phyloP scores from a whole-genome alignment of 2,888 invertebrate species.

The Protonemura montana region DNA sequence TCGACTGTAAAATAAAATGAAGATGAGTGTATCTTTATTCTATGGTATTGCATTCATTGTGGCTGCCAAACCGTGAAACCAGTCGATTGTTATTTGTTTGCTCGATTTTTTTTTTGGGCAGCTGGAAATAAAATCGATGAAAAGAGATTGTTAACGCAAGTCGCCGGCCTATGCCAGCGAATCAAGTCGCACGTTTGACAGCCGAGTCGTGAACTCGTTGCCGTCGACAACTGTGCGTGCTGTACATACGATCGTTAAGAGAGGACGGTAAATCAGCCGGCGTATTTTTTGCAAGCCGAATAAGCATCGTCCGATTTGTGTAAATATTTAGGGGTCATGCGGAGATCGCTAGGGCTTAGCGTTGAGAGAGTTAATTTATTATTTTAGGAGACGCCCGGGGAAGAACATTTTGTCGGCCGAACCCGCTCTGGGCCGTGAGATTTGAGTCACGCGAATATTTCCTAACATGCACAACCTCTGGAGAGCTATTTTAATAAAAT shows the following conservation, averaged over 20 bases:
- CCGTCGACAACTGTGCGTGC: background rate
- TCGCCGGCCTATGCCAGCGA: no score
- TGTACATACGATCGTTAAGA: background rate
- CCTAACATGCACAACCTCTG: constrained; percentile 7
- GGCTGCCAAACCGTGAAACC: no score
- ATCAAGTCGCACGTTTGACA: no score
- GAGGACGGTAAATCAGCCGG: background rate
- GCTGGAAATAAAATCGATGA: no score
- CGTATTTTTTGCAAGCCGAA: background rate
- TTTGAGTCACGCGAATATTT: background rate
- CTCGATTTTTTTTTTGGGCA: no score
- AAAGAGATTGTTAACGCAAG: no score
- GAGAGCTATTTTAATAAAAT: constrained; percentile 22
- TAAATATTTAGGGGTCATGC: background rate
- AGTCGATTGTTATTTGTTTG: no score
- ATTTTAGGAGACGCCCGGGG: background rate
- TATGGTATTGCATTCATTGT: no score
- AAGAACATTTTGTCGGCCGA: background rate
- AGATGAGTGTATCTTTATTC: no score
- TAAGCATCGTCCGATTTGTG: background rate
- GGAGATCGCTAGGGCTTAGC: background rate
- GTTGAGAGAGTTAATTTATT: background rate
- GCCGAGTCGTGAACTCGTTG: no score
- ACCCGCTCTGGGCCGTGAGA: background rate
- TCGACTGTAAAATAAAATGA: no score